Percentiles rank a stretch among this genome's conserved stretches.
phyloP scores from a whole-genome alignment of 2,113 vertebrate species.

The Blennius ocellaris region DNA sequence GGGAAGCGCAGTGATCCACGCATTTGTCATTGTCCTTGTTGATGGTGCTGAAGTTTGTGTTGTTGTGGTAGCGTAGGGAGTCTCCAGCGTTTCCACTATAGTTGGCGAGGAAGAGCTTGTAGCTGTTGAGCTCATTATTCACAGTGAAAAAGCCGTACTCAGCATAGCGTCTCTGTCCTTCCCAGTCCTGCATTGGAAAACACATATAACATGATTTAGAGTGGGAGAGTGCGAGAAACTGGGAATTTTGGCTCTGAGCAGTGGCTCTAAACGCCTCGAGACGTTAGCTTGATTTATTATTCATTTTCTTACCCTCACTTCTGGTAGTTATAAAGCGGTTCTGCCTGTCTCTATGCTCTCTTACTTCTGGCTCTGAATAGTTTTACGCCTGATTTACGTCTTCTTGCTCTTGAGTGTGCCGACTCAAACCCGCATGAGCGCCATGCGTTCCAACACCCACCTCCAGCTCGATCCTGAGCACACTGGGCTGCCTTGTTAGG shows the following conservation, averaged over 20 bases:
- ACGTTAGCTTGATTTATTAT: conserved; percentile 31
- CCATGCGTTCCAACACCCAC: conserved; percentile 72
- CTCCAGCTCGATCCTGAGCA: conserved; percentile 93
- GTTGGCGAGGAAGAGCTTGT: conserved; percentile 90
- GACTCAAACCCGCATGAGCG: not conserved
- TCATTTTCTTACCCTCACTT: not conserved
- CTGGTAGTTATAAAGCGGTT: not conserved
- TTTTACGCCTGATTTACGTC: conserved; percentile 8
- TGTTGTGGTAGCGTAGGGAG: conserved; percentile 96
- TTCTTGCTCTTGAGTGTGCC: conserved; percentile 9
- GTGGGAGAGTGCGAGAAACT: not conserved
- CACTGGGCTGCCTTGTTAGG: conserved; percentile 90
- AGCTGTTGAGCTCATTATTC: conserved; percentile 92
- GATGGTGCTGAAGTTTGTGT: conserved; percentile 97
- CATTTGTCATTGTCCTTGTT: conserved; percentile 99
- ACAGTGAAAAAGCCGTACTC: conserved; percentile 90
- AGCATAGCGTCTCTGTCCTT: conserved; percentile 86
- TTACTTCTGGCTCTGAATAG: conserved; percentile 25
- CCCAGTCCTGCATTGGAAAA: conserved; percentile 90
- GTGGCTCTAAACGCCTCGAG: not conserved
- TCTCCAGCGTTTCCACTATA: conserved; percentile 90
- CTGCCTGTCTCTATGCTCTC: conserved; percentile 6
- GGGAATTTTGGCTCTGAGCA: conserved; percentile 4
- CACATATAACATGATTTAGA: conserved; percentile 33
- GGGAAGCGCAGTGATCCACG: conserved; percentile 90